Percentiles rank a stretch among this genome's conserved stretches.
phyloP scores from a whole-genome alignment of 1,140 invertebrate species.

The Akabosia matsudoensis region DNA sequence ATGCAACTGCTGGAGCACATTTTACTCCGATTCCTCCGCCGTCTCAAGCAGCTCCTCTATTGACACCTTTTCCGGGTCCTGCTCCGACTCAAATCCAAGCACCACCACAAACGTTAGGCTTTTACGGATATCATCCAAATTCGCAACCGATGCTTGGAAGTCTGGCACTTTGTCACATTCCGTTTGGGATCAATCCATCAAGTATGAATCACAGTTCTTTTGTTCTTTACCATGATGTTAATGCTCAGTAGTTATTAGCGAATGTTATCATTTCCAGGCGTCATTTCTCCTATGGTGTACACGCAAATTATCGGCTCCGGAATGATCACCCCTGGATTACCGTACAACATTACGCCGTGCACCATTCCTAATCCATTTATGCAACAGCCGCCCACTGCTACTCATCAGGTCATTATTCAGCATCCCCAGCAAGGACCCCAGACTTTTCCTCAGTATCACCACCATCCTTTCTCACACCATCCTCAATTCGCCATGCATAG shows the following conservation, averaged over 20 bases:
- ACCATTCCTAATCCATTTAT: background rate
- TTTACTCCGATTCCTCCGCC: background rate
- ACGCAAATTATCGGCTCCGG: conserved; percentile 13
- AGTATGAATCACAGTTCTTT: background rate
- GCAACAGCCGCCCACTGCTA: background rate
- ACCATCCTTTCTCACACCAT: background rate
- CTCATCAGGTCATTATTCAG: background rate
- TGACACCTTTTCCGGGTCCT: background rate
- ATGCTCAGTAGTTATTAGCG: background rate
- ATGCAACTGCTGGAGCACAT: background rate
- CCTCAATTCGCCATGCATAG: background rate
- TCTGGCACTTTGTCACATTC: background rate
- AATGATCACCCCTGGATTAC: background rate
- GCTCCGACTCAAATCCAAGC: background rate
- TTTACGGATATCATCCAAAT: conserved; percentile 6
- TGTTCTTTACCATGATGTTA: background rate
- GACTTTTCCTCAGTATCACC: background rate
- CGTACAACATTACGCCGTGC: background rate
- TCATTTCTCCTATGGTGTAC: background rate
- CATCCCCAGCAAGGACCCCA: background rate
- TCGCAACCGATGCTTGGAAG: background rate
- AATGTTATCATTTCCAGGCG: background rate
- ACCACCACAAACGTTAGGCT: background rate
- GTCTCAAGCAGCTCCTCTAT: background rate
- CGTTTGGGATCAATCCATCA: background rate